phyloP scores from a whole-genome alignment of 2,113 vertebrate species.

The Cephalopholis sonnerati region DNA sequence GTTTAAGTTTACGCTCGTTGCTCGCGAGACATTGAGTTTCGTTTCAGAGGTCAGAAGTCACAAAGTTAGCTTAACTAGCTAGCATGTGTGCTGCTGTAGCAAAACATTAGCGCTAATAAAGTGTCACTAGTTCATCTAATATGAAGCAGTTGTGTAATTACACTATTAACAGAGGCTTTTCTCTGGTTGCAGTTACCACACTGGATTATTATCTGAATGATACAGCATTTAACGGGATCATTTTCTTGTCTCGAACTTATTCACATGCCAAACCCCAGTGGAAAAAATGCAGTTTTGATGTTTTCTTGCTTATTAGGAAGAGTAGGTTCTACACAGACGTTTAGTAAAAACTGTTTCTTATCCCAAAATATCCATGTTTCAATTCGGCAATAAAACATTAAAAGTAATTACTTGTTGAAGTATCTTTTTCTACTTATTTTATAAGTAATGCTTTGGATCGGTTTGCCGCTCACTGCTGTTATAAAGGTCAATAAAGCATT shows the following conservation, averaged over 20 bases:
- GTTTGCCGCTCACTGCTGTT: too few species aligned
- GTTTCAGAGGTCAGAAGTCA: neutral
- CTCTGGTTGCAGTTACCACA: neutral
- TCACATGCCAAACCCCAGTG: neutral
- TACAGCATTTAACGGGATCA: neutral
- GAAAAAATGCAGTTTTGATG: neutral
- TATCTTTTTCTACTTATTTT: too few species aligned
- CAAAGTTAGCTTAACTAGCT: neutral
- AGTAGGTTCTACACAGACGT: fast-evolving
- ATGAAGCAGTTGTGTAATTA: neutral
- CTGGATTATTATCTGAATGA: too few species aligned
- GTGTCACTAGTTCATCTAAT: neutral
- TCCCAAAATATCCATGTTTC: neutral
- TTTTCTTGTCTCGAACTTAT: neutral
- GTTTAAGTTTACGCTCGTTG: neutral
- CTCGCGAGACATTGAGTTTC: too few species aligned
- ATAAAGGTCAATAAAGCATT: too few species aligned
- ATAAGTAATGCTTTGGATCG: too few species aligned
- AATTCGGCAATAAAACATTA: neutral
- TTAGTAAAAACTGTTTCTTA: neutral
- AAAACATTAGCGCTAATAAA: neutral
- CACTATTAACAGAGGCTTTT: neutral
- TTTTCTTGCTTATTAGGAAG: neutral
- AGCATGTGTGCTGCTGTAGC: neutral
- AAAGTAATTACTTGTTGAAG: neutral